Evolutionary conservation across 2,113 vertebrate species (phyloP).

Genomic region (Leptobrachium ailaonicum): DNA sequence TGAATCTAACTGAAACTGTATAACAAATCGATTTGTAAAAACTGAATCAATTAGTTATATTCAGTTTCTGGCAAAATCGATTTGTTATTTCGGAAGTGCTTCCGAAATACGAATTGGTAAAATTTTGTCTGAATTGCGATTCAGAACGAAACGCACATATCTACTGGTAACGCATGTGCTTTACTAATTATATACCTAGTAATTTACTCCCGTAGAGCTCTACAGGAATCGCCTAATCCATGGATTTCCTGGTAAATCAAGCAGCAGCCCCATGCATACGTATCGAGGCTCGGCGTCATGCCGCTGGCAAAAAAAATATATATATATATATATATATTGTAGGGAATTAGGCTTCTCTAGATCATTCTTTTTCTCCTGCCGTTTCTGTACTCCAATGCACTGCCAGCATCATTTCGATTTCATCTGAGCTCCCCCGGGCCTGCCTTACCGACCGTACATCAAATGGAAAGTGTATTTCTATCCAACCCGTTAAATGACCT

Average conservation of each 20-base stretch:
- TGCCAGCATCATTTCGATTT: conserved; percentile 78
- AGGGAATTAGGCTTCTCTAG: conserved; percentile 71
- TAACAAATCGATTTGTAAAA: no score
- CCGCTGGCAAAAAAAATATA: conserved; percentile 69
- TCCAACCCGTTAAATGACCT: no score
- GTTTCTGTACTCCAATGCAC: conserved; percentile 72
- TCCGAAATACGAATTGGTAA: no score
- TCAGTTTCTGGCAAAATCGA: no score
- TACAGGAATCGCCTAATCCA: not conserved
- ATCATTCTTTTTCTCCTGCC: conserved; percentile 30
- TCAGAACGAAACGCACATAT: no score
- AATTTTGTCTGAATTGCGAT: no score
- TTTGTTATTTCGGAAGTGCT: no score
- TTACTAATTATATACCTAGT: no score
- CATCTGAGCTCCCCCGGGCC: conserved; percentile 73
- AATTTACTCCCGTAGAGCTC: no score
- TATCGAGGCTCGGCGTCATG: conserved; percentile 53
- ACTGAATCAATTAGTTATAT: no score
- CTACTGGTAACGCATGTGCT: no score
- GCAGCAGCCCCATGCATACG: conserved; percentile 53
- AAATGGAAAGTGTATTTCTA: conserved; percentile 64
- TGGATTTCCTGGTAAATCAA: not conserved
- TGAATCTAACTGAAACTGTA: no score
- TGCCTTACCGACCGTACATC: conserved; percentile 70
- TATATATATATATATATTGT: conserved; percentile 67